phyloP scores from a whole-genome alignment of 35 echinoderm and acorn worm species.

The Apostichopus parvimensis region DNA sequence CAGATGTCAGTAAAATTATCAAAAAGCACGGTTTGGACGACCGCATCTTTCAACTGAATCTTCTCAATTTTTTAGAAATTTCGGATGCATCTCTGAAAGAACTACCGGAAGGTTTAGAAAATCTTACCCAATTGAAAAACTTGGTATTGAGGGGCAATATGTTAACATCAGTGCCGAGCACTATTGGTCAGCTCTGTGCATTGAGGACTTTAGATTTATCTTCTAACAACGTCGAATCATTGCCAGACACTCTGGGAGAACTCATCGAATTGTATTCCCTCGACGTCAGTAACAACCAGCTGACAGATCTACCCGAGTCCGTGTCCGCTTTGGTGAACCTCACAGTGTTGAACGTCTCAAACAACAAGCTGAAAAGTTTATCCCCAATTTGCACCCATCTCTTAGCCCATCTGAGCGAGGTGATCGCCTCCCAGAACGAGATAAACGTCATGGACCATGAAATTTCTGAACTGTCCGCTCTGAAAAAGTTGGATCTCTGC shows the following conservation, averaged over 20 bases:
- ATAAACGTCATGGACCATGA: constrained; percentile 49
- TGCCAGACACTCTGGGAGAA: constrained; percentile 70
- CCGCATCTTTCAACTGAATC: constrained; percentile 60
- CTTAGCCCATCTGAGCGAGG: constrained; percentile 72
- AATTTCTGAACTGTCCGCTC: constrained; percentile 45
- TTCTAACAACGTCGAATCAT: constrained; percentile 48
- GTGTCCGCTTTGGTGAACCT: constrained; percentile 58
- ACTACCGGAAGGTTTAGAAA: constrained; percentile 59
- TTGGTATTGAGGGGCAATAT: constrained; percentile 80
- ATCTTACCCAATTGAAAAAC: constrained; percentile 70
- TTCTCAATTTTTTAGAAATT: constrained; percentile 93
- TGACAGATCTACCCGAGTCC: constrained; percentile 57
- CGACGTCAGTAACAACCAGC: constrained; percentile 78
- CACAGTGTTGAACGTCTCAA: constrained; percentile 72
- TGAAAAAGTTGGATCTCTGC: constrained; percentile 82
- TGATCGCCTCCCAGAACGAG: constrained; percentile 70
- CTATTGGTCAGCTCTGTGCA: constrained; percentile 55
- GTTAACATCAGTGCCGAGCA: constrained; percentile 53
- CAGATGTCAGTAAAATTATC: constrained; percentile 69
- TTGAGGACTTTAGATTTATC: constrained; percentile 84
- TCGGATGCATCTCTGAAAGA: constrained; percentile 65
- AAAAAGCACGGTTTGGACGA: constrained; percentile 69
- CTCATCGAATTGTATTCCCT: constrained; percentile 63
- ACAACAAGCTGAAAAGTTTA: constrained; percentile 64
- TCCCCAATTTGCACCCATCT: constrained; percentile 42